Percentiles rank a stretch among this genome's conserved stretches.
phyloP scores from a whole-genome alignment of 2,113 vertebrate species.

The Apodemus speciosus region DNA sequence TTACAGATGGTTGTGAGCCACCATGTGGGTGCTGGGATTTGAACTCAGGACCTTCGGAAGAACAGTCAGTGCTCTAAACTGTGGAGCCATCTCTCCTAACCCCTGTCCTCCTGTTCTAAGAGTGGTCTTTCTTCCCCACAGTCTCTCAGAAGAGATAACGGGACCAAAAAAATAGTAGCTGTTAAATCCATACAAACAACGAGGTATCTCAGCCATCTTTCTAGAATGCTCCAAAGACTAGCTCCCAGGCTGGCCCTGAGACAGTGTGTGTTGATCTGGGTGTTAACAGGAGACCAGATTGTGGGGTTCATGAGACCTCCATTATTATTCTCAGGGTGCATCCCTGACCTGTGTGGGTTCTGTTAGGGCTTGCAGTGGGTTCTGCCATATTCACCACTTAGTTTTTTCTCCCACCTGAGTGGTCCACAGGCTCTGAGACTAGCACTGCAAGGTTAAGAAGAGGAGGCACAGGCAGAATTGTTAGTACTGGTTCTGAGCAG shows the following conservation, averaged over 20 bases:
- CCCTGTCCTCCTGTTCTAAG: too few relatives aligned
- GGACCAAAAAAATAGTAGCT: background rate
- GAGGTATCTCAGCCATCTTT: constrained; percentile 39
- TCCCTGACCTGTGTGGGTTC: background rate
- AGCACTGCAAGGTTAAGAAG: background rate
- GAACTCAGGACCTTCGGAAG: too few relatives aligned
- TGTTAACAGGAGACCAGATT: background rate
- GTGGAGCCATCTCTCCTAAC: too few relatives aligned
- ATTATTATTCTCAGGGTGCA: background rate
- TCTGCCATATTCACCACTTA: background rate
- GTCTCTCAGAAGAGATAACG: too few relatives aligned
- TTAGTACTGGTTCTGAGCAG: background rate
- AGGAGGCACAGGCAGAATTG: background rate
- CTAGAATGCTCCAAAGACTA: background rate
- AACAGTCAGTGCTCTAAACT: too few relatives aligned
- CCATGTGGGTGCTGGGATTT: too few relatives aligned
- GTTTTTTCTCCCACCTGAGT: background rate
- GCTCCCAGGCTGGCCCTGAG: background rate
- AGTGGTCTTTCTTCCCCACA: too few relatives aligned
- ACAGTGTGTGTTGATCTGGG: background rate
- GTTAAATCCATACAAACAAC: background rate
- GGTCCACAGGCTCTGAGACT: background rate
- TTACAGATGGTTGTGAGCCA: too few relatives aligned
- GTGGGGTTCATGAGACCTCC: background rate
- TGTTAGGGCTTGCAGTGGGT: background rate